These are phyloP conservation scores for Enteromius treurensis DNA, from an alignment of 2,797 vertebrate species.

Conservation along the genomic window DNA sequence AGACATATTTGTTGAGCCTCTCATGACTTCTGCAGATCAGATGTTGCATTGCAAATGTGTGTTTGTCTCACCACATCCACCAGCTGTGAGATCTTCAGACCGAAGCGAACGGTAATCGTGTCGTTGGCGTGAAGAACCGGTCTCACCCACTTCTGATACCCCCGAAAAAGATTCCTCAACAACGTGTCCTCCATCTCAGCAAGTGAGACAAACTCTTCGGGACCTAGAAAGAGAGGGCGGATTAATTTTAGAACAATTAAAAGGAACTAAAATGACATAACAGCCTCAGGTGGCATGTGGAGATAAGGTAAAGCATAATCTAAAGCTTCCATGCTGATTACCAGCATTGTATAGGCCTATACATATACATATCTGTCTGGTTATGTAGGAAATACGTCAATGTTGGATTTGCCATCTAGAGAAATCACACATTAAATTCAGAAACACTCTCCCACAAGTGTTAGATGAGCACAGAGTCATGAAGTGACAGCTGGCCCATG, in stretches of 20 bases:
- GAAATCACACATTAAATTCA: slow-evolving; percentile 12
- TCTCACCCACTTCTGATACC: slow-evolving; percentile 95
- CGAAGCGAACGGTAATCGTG: slow-evolving; percentile 92
- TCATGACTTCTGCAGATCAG: not conserved
- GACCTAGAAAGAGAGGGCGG: slow-evolving; percentile 62
- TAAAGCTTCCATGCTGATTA: slow-evolving; percentile 11
- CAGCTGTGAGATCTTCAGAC: slow-evolving; percentile 95
- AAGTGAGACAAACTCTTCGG: slow-evolving; percentile 77
- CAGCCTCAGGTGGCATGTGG: not conserved
- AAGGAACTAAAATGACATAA: not conserved
- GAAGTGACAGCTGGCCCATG: slow-evolving; percentile 56
- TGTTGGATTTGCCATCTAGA: slow-evolving; percentile 32
- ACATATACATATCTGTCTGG: slow-evolving; percentile 25
- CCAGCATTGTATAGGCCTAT: not conserved
- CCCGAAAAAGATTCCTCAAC: slow-evolving; percentile 86
- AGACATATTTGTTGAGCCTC: not conserved
- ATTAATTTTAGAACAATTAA: slow-evolving; percentile 13
- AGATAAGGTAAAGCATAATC: not conserved
- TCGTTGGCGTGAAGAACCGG: slow-evolving; percentile 88
- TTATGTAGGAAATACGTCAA: not conserved
- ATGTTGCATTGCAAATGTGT: not conserved
- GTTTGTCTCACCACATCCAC: slow-evolving; percentile 91
- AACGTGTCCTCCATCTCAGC: slow-evolving; percentile 87
- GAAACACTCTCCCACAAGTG: slow-evolving; percentile 64
- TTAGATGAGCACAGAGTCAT: slow-evolving; percentile 40